These are phyloP conservation scores for Cervus canadensis DNA, from an alignment of 2,113 vertebrate genomes.

Conservation along the genomic window DNA sequence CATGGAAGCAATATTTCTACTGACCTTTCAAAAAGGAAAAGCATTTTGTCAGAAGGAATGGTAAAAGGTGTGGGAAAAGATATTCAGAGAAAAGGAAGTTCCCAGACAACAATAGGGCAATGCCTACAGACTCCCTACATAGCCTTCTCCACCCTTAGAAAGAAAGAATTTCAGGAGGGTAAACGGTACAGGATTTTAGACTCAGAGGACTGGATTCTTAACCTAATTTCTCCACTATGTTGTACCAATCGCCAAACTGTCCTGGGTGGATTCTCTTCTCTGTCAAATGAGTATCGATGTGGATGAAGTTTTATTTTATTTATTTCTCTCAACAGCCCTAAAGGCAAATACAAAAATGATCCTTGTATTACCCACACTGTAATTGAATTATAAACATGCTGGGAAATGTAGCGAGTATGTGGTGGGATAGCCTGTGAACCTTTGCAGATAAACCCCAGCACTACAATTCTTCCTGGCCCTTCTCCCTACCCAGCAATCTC, in stretches of 20 bases:
- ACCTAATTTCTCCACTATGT: neutral
- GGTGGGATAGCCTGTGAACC: neutral
- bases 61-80: neutral
- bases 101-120: neutral
- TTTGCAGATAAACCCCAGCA: neutral
- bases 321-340: neutral
- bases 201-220: neutral
- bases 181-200: neutral
- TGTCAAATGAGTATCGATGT: too few relatives aligned
- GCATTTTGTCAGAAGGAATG: neutral
- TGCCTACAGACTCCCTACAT: neutral
- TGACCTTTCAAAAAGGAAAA: neutral
- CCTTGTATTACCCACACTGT: too few relatives aligned
- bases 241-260: neutral
- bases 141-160: neutral
- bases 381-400: neutral
- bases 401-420: neutral
- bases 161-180: neutral
- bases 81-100: too few relatives aligned
- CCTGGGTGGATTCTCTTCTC: neutral
- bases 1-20: neutral
- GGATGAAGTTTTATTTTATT: neutral
- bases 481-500: neutral
- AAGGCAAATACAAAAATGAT: neutral
- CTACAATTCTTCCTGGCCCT: rapidly evolving